Conservation (phyloP, 2,113 vertebrate species). For the Dinomys branickii region DNA sequence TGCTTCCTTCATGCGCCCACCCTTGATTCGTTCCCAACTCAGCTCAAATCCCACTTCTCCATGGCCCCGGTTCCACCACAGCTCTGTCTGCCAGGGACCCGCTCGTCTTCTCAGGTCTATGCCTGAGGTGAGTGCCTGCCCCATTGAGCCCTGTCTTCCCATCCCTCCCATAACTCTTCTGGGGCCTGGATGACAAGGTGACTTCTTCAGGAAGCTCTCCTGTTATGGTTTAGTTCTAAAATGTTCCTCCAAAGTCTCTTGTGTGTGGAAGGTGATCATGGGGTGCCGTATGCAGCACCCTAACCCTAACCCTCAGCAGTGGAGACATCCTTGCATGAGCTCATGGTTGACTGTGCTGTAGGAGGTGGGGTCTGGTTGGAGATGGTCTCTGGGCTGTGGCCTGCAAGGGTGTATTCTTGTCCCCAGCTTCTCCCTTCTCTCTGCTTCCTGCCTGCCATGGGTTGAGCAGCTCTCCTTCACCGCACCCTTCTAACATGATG, state of each 20-base stretch:
- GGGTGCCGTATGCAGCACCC: not conserved
- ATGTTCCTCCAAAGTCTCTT: not conserved
- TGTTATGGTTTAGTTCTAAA: not conserved
- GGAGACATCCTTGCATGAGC: no score
- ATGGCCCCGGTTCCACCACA: not conserved
- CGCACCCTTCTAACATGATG: not conserved
- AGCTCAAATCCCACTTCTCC: not conserved
- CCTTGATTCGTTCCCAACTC: fast-evolving
- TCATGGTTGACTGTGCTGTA: not conserved
- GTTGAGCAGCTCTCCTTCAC: not conserved
- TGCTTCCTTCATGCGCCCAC: not conserved
- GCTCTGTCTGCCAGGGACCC: fast-evolving
- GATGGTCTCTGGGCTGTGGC: no score
- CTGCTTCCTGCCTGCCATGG: not conserved
- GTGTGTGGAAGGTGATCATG: not conserved
- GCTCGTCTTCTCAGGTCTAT: not conserved
- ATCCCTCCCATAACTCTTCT: not conserved
- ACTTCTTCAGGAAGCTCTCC: not conserved
- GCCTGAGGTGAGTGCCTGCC: not conserved
- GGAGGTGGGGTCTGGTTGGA: not conserved
- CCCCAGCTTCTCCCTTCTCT: not conserved
- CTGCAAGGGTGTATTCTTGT: not conserved
- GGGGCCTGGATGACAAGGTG: not conserved
- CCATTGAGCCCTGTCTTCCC: not conserved
- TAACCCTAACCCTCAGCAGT: no score